Base-by-base conservation (phyloP, 2,888 invertebrate species). In the Branchipolynoe longqiensis region DNA sequence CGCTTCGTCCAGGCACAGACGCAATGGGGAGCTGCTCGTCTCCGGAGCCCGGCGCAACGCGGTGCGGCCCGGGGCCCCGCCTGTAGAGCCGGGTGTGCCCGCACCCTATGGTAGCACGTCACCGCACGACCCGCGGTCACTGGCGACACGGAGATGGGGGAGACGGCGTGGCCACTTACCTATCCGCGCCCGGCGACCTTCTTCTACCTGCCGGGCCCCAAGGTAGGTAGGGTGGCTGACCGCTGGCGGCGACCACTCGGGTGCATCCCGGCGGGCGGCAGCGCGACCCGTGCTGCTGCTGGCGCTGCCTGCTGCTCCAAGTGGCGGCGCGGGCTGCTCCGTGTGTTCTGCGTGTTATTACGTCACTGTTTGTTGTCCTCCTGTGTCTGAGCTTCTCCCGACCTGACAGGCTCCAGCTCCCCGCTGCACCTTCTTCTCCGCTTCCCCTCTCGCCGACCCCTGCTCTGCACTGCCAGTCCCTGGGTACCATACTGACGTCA, bases 111-210 rank as follows among this genome's bases (percentile, higher is more conserved):
- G n/a, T n/a, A n/a, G n/a, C n/a, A n/a, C n/a, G n/a, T n/a, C n/a
- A n/a, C n/a, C n/a, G n/a, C n/a, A n/a, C n/a, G n/a, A n/a, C n/a
- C n/a, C n/a, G n/a, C n/a, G n/a, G n/a, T 48, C 18, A 48, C 48
- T 12, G 8, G 18, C 8, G n/a, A 62, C n/a, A 31, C 14, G 41
- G 78, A 12, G 28, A 78, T 78, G 78, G 78, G 78, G 41, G 78
- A 78, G 54, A 78, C 78, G 48, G 78, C 78, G 28, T 12, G 14
- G n/a, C 48, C 78, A 78, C 48, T 78, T 78, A 78, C 78, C 78
- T 78, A 78, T 33, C 78, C 78, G 41, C 78, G 78, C 28, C 78
- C 78, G 48, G 78, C 78, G 12, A 78, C 78, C 78, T 78, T 78
- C 78, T 78, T 78, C 78, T 78, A 78, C 54, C 78, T 78, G 28